These are phyloP conservation scores for Colinus virginianus DNA, from an alignment of 2,113 vertebrate genomes.

Conservation along the genomic window DNA sequence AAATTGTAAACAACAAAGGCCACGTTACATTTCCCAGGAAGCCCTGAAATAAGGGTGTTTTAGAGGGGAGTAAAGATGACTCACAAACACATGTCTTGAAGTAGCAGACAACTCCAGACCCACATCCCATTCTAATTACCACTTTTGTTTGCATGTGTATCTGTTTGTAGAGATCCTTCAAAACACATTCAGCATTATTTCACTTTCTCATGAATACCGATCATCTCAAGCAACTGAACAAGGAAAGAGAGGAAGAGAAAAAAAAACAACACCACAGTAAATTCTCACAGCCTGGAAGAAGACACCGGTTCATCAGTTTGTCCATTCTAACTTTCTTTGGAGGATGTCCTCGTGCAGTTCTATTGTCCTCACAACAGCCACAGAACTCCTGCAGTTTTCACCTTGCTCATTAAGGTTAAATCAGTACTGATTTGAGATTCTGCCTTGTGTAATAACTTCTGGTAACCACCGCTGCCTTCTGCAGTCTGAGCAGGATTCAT, in stretches of 20 bases:
- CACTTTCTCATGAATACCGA: background rate
- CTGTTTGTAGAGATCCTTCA: background rate
- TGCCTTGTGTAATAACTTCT: background rate
- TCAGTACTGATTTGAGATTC: background rate
- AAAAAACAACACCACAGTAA: rapidly evolving
- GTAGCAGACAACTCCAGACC: background rate
- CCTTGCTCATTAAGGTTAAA: background rate
- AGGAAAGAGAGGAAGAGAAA: background rate
- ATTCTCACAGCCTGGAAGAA: background rate
- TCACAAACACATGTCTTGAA: background rate
- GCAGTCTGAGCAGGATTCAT: background rate
- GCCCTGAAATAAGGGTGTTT: background rate
- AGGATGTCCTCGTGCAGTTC: background rate
- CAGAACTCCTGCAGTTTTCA: background rate
- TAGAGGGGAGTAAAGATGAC: background rate
- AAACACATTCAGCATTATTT: background rate
- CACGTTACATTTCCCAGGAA: background rate
- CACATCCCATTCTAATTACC: background rate
- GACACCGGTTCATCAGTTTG: background rate
- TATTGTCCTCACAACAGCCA: background rate
- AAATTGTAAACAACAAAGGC: background rate
- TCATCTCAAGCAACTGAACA: background rate
- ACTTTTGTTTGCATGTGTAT: background rate
- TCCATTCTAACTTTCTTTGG: background rate
- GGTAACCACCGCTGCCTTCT: background rate